Percentiles rank a stretch among this genome's conserved stretches.
Evolutionary conservation across 2,113 vertebrate genomes (phyloP).

Genomic region (Jacana jacana): DNA sequence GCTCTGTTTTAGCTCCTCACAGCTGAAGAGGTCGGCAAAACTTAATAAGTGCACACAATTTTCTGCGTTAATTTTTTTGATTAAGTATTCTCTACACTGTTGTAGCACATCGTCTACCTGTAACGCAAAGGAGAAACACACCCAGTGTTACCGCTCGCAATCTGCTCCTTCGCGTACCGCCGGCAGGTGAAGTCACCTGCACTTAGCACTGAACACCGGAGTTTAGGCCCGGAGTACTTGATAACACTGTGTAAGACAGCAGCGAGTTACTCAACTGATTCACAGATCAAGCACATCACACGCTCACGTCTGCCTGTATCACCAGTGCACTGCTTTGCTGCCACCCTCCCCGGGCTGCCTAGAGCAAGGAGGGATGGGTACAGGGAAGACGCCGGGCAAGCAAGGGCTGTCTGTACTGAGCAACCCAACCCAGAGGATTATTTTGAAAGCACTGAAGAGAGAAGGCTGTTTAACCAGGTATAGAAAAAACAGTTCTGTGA

Average conservation of each 20-base stretch:
- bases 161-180: not conserved
- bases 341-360: not conserved
- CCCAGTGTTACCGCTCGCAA: not conserved
- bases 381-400: not conserved
- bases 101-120: constrained; percentile 96
- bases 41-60: constrained; percentile 96
- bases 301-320: not conserved
- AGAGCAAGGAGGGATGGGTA: not conserved
- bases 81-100: constrained; percentile 92
- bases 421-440: not conserved
- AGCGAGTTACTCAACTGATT: not conserved
- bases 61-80: constrained; percentile 97
- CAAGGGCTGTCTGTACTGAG: not conserved
- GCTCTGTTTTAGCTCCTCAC: constrained; percentile 93
- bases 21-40: constrained; percentile 97
- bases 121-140: not conserved
- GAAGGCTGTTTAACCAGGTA: not conserved
- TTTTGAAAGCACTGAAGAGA: not conserved
- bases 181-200: not conserved
- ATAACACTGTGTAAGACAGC: too few species aligned
- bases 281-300: not conserved
- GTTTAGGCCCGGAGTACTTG: not conserved
- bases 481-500: not conserved
- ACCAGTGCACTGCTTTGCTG: not conserved
- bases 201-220: not conserved